Conservation (phyloP, 2,113 vertebrate species). For the Thalassoma bifasciatum region DNA sequence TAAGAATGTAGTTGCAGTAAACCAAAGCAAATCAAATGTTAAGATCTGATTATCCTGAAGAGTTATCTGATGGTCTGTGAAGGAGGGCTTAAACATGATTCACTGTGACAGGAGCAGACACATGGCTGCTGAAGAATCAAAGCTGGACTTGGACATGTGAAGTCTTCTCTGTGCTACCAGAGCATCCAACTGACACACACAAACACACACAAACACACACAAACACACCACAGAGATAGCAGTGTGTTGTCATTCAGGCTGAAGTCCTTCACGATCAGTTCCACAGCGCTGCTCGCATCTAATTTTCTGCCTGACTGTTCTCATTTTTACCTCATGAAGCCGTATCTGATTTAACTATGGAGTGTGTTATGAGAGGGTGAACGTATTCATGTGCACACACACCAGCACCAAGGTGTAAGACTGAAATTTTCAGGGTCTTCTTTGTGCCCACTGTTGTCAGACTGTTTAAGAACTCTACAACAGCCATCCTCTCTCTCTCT, state of each 20-base stretch:
- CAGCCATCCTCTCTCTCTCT: too few relatives aligned
- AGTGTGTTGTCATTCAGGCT: slow-evolving; percentile 11
- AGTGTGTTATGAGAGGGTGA: too few relatives aligned
- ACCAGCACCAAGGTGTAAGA: too few relatives aligned
- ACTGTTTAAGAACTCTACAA: too few relatives aligned
- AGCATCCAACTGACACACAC: slow-evolving; percentile 14
- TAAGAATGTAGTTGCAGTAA: too few relatives aligned
- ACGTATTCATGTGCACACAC: background rate
- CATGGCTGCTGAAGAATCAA: slow-evolving; percentile 6
- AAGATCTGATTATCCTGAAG: background rate
- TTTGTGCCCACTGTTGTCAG: too few relatives aligned
- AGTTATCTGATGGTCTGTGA: background rate
- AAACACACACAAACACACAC: slow-evolving; percentile 11
- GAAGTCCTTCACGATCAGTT: slow-evolving; percentile 24
- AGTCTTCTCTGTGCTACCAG: background rate
- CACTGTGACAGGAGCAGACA: background rate
- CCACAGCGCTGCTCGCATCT: slow-evolving; percentile 25
- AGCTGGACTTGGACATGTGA: slow-evolving; percentile 1
- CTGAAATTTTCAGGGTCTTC: too few relatives aligned
- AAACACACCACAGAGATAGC: slow-evolving; percentile 13
- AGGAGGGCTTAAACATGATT: background rate
- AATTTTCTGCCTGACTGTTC: slow-evolving; percentile 33
- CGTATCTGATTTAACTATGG: slow-evolving; percentile 21
- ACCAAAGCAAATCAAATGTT: background rate
- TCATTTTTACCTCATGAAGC: background rate